Conservation (phyloP, 2,797 vertebrate species). For the Thalassophryne amazonica region DNA sequence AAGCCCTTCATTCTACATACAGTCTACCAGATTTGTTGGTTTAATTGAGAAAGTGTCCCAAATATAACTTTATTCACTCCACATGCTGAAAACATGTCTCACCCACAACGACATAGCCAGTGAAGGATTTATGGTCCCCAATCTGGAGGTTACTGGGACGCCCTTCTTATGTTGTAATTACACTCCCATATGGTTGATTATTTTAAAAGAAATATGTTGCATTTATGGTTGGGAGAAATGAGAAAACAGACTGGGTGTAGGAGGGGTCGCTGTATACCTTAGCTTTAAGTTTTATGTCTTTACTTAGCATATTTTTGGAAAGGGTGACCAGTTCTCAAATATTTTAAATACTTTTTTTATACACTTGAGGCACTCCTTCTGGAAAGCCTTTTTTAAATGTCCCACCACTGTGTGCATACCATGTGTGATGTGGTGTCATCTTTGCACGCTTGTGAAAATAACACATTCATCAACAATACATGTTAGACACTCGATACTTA, state of each 20-base stretch:
- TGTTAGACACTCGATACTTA: too few relatives aligned
- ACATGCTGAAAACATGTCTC: conserved; percentile 29
- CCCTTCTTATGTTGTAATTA: conserved; percentile 38
- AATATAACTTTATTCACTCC: conserved; percentile 47
- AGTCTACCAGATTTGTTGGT: conserved; percentile 46
- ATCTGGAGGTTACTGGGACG: conserved; percentile 37
- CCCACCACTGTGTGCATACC: too few relatives aligned
- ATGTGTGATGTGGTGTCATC: too few relatives aligned
- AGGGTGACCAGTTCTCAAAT: too few relatives aligned
- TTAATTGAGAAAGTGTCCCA: conserved; percentile 36
- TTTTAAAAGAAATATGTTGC: conserved; percentile 39
- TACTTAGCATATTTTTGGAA: too few relatives aligned
- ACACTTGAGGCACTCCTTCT: too few relatives aligned
- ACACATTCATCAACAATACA: too few relatives aligned
- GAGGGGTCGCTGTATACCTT: background rate
- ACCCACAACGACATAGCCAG: conserved; percentile 16
- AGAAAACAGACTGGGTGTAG: conserved; percentile 2
- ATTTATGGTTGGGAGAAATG: conserved; percentile 18
- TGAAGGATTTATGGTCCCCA: conserved; percentile 40
- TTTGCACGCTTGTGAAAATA: too few relatives aligned
- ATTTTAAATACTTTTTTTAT: too few relatives aligned
- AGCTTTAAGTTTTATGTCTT: too few relatives aligned
- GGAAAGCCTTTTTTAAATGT: too few relatives aligned
- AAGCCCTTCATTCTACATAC: conserved; percentile 18
- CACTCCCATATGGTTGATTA: conserved; percentile 53